Percentiles rank a stretch among this genome's conserved stretches.
These are phyloP conservation scores for Solenopsis invicta DNA, from an alignment of 1,140 invertebrate species.

Conservation along the genomic window DNA sequence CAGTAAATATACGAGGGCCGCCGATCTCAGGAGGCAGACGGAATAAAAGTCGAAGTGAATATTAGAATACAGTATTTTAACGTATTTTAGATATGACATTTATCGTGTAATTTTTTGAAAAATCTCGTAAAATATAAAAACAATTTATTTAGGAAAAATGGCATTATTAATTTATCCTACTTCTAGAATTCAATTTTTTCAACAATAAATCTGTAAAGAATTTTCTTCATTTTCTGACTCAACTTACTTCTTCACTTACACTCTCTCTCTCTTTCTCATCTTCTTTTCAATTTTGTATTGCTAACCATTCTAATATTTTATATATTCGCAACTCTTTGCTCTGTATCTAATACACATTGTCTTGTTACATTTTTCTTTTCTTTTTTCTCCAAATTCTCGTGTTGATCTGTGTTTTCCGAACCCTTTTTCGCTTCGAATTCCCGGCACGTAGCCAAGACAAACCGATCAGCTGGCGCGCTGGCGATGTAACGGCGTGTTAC, in stretches of 20 bases:
- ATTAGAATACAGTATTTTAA: conserved; percentile 33
- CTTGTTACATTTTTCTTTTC: background rate
- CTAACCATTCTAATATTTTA: background rate
- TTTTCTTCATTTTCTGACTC: background rate
- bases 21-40: conserved; percentile 34
- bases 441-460: conserved; percentile 42
- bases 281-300: background rate
- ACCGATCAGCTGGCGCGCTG: conserved; percentile 51
- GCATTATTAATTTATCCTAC: background rate
- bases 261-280: too few relatives aligned
- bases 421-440: conserved; percentile 30
- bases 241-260: background rate
- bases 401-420: background rate
- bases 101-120: background rate
- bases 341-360: background rate
- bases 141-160: background rate
- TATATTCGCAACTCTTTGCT: background rate
- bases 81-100: background rate
- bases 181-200: background rate
- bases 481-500: conserved; percentile 61
- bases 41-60: conserved; percentile 54
- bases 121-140: background rate
- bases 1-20: conserved; percentile 38
- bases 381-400: background rate
- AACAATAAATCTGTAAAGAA: background rate